phyloP scores from a whole-genome alignment of 2,113 vertebrate species.

The Camelus bactrianus region DNA sequence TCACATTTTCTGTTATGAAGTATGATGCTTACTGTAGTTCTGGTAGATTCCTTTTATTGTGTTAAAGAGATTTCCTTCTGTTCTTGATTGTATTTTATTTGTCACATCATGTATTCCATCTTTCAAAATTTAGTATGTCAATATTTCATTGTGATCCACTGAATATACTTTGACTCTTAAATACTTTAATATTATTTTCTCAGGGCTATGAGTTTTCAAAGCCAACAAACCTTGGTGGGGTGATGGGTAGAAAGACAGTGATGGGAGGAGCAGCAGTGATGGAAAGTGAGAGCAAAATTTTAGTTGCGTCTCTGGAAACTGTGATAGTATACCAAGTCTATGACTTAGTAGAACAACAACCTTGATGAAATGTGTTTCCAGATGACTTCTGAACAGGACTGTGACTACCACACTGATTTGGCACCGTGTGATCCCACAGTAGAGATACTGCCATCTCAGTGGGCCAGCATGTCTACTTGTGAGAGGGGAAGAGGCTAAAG shows the following conservation, averaged over 20 bases:
- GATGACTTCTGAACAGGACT: background rate
- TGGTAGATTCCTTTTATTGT: background rate
- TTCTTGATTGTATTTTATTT: background rate
- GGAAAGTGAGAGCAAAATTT: background rate
- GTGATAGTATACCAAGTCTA: background rate
- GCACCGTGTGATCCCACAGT: background rate
- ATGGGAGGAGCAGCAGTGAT: background rate
- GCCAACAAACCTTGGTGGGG: background rate
- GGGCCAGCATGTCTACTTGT: background rate
- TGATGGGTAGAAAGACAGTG: background rate
- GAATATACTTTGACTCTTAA: background rate
- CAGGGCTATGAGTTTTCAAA: background rate
- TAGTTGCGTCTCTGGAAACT: background rate
- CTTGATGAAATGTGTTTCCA: background rate
- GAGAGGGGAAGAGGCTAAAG: background rate
- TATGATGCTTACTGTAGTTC: background rate
- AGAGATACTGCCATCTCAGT: background rate
- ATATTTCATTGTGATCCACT: background rate
- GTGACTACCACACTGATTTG: background rate
- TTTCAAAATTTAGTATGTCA: background rate
- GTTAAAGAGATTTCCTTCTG: background rate
- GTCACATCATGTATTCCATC: background rate
- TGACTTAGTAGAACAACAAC: slow-evolving; percentile 20
- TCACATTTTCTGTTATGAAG: background rate
- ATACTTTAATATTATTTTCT: background rate